Evolutionary conservation across 53 echinoderm and acorn worm species (phyloP).

Genomic region (Henricia sp.): DNA sequence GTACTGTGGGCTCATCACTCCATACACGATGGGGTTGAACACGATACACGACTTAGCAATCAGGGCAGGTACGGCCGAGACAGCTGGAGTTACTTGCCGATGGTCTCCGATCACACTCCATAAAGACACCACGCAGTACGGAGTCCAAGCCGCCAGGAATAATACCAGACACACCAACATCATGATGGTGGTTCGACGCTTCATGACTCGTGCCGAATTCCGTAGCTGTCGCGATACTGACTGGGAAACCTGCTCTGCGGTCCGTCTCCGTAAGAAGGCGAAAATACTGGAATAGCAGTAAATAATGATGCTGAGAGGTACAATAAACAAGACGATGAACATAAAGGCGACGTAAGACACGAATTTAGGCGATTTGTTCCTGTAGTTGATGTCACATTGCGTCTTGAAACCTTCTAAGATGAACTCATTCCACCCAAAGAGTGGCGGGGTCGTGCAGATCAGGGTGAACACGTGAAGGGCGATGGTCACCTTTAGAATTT

Average conservation of each 20-base stretch:
- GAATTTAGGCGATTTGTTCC: conserved; percentile 55
- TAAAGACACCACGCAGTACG: conserved; percentile 69
- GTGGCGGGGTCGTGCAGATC: conserved; percentile 66
- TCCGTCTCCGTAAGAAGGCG: conserved; percentile 8
- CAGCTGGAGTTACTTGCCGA: conserved; percentile 1
- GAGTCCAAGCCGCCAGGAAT: conserved; percentile 71
- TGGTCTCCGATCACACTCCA: conserved; percentile 64
- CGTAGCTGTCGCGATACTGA: conserved; percentile 22
- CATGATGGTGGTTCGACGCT: conserved; percentile 45
- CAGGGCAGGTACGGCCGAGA: conserved; percentile 55
- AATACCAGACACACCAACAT: conserved; percentile 50
- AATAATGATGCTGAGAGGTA: conserved; percentile 59
- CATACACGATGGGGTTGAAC: conserved; percentile 71
- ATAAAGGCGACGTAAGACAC: conserved; percentile 66
- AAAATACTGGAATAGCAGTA: conserved; percentile 59
- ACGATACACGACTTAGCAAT: conserved; percentile 69
- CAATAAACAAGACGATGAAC: conserved; percentile 62
- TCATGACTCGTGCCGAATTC: conserved; percentile 15
- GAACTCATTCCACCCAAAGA: conserved; percentile 75
- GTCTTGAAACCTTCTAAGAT: conserved; percentile 61
- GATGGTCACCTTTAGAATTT: conserved; percentile 22
- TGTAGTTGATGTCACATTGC: conserved; percentile 70
- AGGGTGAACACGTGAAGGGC: conserved; percentile 59
- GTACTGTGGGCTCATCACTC: conserved; percentile 46
- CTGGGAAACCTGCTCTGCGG: conserved; percentile 23